A percentile compares a stretch with the other conserved stretches of the same genome.
phyloP scores from a whole-genome alignment of 1,140 invertebrate species.

The Holotrichia oblita region DNA sequence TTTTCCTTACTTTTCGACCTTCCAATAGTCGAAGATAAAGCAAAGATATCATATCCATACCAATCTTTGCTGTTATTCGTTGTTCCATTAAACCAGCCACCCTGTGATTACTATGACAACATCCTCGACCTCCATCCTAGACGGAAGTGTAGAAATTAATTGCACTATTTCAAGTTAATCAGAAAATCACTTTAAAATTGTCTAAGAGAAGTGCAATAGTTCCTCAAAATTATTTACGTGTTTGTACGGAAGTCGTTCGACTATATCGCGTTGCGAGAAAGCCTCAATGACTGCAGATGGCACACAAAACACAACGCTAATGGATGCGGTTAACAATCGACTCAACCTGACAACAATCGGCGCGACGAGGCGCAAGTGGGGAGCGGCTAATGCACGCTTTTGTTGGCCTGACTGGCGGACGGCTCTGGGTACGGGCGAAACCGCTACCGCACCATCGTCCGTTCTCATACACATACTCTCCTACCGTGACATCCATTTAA shows the following conservation, averaged over 20 bases:
- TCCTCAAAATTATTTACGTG: neutral
- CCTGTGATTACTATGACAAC: too few relatives aligned
- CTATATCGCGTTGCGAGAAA: neutral
- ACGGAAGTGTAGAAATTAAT: too few relatives aligned
- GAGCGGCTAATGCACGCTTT: conserved; percentile 38
- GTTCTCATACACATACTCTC: neutral
- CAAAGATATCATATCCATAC: too few relatives aligned
- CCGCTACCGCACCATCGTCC: neutral
- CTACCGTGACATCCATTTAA: conserved; percentile 38
- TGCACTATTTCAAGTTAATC: too few relatives aligned
- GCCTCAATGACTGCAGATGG: conserved; percentile 39
- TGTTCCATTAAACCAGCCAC: too few relatives aligned
- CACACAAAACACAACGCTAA: conserved; percentile 41
- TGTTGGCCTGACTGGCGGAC: neutral
- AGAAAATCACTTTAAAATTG: too few relatives aligned
- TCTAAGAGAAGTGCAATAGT: too few relatives aligned
- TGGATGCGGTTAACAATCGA: conserved; percentile 43
- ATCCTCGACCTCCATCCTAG: too few relatives aligned
- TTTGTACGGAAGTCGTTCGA: neutral
- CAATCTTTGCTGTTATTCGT: too few relatives aligned
- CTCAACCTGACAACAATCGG: conserved; percentile 42
- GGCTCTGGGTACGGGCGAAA: neutral
- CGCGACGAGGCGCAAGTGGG: neutral
- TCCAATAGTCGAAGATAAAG: too few relatives aligned
- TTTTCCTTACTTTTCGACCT: too few relatives aligned